Conservation (phyloP, 2,113 vertebrate species). For the Condylura cristata region DNA sequence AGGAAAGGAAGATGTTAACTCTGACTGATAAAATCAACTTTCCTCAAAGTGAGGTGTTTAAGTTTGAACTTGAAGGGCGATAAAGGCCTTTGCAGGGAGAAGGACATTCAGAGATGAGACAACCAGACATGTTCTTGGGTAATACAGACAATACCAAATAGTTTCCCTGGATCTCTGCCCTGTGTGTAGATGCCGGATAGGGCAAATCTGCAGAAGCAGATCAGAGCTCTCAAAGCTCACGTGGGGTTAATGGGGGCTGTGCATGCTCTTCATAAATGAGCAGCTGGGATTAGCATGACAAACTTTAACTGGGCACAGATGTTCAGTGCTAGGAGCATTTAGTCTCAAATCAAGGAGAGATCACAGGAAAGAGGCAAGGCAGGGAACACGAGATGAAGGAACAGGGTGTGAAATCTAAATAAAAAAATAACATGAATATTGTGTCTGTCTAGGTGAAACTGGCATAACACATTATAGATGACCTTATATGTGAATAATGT, state of each 20-base stretch:
- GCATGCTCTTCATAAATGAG: not conserved
- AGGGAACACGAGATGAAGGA: not conserved
- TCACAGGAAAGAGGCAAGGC: not conserved
- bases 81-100: not conserved
- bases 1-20: not conserved
- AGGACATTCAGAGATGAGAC: not conserved
- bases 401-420: not conserved
- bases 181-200: not conserved
- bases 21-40: not conserved
- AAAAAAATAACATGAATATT: not conserved
- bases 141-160: not conserved
- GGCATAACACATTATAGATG: not conserved
- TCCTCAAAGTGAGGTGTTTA: not conserved
- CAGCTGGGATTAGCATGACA: not conserved
- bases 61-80: slow-evolving; percentile 3
- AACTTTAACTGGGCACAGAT: not conserved
- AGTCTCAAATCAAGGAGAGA: not conserved
- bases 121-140: not conserved
- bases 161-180: not conserved
- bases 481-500: not conserved
- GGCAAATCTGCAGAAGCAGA: not conserved
- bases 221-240: not conserved
- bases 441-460: not conserved
- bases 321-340: not conserved
- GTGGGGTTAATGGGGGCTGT: not conserved